A percentile compares a stretch with the other conserved stretches of the same genome.
These are phyloP conservation scores for Sarcophaga peregrina DNA, from an alignment of 1,140 invertebrate species.

Conservation along the genomic window DNA sequence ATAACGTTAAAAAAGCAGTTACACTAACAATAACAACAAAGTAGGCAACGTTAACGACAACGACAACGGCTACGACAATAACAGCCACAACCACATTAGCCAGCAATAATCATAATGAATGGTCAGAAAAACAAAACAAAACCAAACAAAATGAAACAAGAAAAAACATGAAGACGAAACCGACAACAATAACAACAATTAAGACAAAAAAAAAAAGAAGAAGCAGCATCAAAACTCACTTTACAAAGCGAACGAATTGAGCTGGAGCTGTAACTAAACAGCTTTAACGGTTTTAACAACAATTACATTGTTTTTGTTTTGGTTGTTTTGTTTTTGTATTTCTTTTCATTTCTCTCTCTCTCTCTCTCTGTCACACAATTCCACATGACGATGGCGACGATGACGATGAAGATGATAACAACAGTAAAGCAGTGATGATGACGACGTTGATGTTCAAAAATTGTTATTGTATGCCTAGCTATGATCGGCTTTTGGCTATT, in stretches of 20 bases:
- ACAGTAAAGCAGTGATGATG: background rate
- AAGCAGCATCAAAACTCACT: background rate
- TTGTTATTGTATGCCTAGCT: background rate
- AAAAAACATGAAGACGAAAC: background rate
- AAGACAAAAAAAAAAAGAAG: slow-evolving; percentile 1
- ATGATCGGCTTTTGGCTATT: background rate
- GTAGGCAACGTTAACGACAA: slow-evolving; percentile 8
- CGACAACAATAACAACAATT: background rate
- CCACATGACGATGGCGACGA: background rate
- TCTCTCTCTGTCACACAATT: slow-evolving; percentile 1
- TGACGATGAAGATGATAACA: background rate
- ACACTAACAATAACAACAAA: slow-evolving; percentile 38
- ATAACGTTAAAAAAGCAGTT: slow-evolving; percentile 1
- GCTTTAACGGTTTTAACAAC: slow-evolving; percentile 10
- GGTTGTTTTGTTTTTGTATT: no score
- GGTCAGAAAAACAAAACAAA: slow-evolving; percentile 22
- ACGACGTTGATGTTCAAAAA: background rate
- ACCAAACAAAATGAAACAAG: background rate
- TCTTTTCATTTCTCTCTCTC: background rate
- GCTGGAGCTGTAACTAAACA: slow-evolving; percentile 9
- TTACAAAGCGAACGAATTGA: no score
- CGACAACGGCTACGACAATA: slow-evolving; percentile 30
- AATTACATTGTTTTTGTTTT: slow-evolving; percentile 27
- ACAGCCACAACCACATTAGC: slow-evolving; percentile 32
- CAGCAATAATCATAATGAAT: slow-evolving; percentile 29